Conservation (phyloP, 2,888 invertebrate genomes). For the Bugulina stolonifera region DNA sequence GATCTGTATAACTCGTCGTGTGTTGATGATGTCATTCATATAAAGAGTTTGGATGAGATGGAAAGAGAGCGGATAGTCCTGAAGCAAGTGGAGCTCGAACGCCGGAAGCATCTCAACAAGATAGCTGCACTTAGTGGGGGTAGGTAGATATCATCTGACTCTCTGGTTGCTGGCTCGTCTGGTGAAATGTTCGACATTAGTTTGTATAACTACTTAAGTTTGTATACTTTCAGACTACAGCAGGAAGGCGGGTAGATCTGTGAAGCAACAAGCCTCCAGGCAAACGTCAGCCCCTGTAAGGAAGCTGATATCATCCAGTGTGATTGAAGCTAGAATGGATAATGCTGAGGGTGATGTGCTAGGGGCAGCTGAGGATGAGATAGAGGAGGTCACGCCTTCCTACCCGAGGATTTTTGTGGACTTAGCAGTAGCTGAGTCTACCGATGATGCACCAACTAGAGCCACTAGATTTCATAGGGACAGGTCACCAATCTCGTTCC, state of each 20-base stretch:
- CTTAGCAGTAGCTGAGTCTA: background rate
- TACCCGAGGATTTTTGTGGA: background rate
- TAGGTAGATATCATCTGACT: too few relatives aligned
- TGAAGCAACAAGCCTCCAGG: background rate
- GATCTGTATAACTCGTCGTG: constrained; percentile 2
- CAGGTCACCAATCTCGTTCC: background rate
- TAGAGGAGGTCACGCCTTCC: background rate
- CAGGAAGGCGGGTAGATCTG: too few relatives aligned
- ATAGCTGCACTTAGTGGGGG: background rate
- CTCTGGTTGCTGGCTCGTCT: too few relatives aligned
- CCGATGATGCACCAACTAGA: background rate
- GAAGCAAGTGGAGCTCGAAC: background rate
- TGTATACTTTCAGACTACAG: too few relatives aligned
- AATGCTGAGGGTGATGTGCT: background rate
- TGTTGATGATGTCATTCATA: background rate
- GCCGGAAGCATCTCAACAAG: background rate
- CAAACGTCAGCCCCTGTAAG: background rate
- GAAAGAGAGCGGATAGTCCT: background rate
- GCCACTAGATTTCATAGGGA: background rate
- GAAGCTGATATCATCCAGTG: background rate
- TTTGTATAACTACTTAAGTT: too few relatives aligned
- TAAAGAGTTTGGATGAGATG: constrained; percentile 4
- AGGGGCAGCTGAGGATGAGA: background rate
- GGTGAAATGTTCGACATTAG: too few relatives aligned
- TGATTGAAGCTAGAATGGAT: background rate